Evolutionary conservation across 2,888 invertebrate genomes (phyloP), one percentile per base, ranked within the genome.

Genomic region (Ectemnius continuus): DNA sequence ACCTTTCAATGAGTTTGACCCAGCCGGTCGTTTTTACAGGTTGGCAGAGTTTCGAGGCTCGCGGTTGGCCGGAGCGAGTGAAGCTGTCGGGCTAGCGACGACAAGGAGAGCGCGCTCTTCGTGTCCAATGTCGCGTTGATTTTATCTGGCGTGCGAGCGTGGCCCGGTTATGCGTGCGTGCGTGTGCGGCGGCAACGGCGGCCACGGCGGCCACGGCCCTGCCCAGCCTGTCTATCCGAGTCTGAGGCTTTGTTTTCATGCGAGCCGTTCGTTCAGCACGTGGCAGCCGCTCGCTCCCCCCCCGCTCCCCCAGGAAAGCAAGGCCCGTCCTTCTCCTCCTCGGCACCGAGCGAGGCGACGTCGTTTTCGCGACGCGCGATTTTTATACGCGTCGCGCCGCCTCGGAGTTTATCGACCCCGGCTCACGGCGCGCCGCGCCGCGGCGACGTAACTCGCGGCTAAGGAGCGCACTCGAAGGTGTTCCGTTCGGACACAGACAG

Each of bases 1-100:
- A 79, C 73, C 79, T 75, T 73, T 76, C 76, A 36, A 76, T 76
- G 67, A 75, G 62, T 76, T 71, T 66, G 59, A 61, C 60, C 57
- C 20, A 48, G 28, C 4, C 36, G 8, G 11, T 6, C 36, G 67
- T 67, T 66, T 75, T 68, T 69, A 66, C 72, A 62, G 46, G 56
- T 18, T 48, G 28, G 57, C 5, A 48, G 61, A 61, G 59, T 58
- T 61, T 6, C 1, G 6, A 36, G 11, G 6, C 8, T 36, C 36
- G 36, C 2, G 6, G 36, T 36, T 36, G 36, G 2, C 36, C 2
- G 8, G 8, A 6, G 8, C 5, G 8, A 11, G 36, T 6, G 36
- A 36, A 11, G 2, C 8, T 36, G 36, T 23, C 23, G 23, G 23
- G 23, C 2, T 23, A 2, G 23, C 23, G 2, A 23, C 23, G 23